A percentile compares a stretch with the other conserved stretches of the same genome.
Conservation (phyloP, 1,140 invertebrate species). For the Lordiphosa mommai region DNA sequence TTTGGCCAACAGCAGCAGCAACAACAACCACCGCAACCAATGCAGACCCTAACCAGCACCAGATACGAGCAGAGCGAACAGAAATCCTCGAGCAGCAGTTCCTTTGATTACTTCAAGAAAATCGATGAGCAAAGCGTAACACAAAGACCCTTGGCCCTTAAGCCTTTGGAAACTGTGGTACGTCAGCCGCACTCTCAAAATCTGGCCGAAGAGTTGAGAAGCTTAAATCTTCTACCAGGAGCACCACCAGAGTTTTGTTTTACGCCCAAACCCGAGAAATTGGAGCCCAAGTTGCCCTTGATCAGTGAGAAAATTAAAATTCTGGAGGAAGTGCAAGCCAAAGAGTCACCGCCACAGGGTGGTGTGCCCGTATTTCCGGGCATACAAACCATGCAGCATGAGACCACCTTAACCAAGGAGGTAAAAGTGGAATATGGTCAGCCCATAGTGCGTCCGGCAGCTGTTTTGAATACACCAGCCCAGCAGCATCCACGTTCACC, state of each 20-base stretch:
- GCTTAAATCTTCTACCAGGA: conserved; percentile 84
- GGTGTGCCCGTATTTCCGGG: conserved; percentile 81
- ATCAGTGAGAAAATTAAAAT: conserved; percentile 84
- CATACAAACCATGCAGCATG: conserved; percentile 59
- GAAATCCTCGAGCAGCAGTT: conserved; percentile 72
- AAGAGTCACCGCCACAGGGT: conserved; percentile 83
- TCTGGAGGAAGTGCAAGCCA: conserved; percentile 83
- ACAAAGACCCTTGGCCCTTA: conserved; percentile 51
- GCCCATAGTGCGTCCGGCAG: conserved; percentile 76
- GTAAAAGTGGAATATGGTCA: conserved; percentile 69
- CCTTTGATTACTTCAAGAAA: conserved; percentile 83
- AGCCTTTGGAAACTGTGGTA: conserved; percentile 50
- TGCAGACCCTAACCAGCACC: conserved; percentile 50
- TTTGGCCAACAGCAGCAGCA: conserved; percentile 38
- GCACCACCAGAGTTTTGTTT: conserved; percentile 87
- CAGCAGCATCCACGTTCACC: conserved; percentile 60
- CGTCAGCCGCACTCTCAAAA: conserved; percentile 44
- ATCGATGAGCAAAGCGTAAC: conserved; percentile 67
- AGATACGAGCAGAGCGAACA: conserved; percentile 68
- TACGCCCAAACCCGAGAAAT: conserved; percentile 81
- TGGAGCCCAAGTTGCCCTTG: conserved; percentile 76
- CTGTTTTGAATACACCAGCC: conserved; percentile 64
- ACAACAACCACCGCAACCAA: conserved; percentile 22
- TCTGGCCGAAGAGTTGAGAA: conserved; percentile 65
- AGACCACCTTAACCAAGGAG: conserved; percentile 54